phyloP scores from a whole-genome alignment of 2,113 vertebrate species.

The Eulemur rufifrons region DNA sequence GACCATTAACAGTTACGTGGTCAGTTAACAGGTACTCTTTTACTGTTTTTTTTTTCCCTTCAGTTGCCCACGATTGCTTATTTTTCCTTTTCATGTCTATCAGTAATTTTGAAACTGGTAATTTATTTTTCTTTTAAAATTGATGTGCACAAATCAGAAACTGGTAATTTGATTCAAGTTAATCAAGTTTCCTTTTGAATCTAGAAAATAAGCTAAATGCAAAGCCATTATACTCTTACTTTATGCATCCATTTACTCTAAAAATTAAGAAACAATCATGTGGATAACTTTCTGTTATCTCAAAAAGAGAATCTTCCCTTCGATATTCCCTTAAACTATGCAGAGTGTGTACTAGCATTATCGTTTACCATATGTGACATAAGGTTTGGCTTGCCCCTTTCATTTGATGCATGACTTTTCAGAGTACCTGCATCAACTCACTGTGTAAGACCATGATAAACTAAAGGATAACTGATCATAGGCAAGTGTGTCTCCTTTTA shows the following conservation, averaged over 20 bases:
- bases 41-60: not conserved
- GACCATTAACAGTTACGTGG: too few relatives aligned
- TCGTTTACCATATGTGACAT: not conserved
- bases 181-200: slow-evolving; percentile 40
- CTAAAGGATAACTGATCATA: slow-evolving; percentile 33
- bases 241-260: not conserved
- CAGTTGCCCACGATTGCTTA: not conserved
- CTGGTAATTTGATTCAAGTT: slow-evolving; percentile 10
- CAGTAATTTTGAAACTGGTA: slow-evolving; percentile 30
- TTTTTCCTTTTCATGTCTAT: not conserved
- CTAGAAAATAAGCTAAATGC: slow-evolving; percentile 45
- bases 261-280: slow-evolving; percentile 42
- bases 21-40: not conserved
- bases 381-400: not conserved
- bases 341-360: not conserved
- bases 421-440: slow-evolving; percentile 6
- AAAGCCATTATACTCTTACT: slow-evolving; percentile 52
- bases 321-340: not conserved
- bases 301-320: slow-evolving; percentile 29
- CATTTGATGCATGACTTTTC: not conserved
- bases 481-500: slow-evolving; percentile 61
- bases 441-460: slow-evolving; percentile 59
- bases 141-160: not conserved
- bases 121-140: too few relatives aligned
- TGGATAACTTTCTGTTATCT: not conserved